Evolutionary conservation across 2,113 vertebrate genomes (phyloP), one percentile per base, ranked within the genome.

Genomic region (Lophochroa leadbeateri): DNA sequence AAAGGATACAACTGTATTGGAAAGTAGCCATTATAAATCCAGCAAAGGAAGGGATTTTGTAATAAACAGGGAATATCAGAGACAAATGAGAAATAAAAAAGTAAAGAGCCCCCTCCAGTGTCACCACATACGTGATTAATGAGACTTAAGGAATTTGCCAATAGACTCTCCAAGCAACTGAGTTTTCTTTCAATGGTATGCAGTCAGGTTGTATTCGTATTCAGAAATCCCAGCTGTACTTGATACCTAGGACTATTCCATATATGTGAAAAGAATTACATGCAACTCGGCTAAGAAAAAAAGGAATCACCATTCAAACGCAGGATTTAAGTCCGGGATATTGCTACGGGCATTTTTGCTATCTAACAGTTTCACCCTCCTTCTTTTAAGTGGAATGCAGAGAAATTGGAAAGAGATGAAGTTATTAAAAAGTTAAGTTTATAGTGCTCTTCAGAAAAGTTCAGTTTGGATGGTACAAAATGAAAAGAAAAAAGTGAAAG

Each of bases 131-230:
- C 0, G 5, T 98, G 98, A 98, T 98, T 97, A 97, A 98, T 94
- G 97, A 97, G 64, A 83, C 93, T 97, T 94, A 91, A 93, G 92
- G 97, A 92, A 95, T 97, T 97, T 33, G 78, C 96, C 93, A 90
- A 96, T 93, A 85, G 96, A 90, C 87, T 98, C 97, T 97, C 98
- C 82, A 89, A 97, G 98, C 98, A 98, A 98, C 98, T 96, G 65
- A 70, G 17, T 60, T 6, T 86, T 90, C 81, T 91, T 53, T 69
- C 96, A 39, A 2, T 96, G 98, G 98, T 95, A 98, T 98, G 98
- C 90, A 92, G 94, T 91, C 83, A 96, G 92, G 91, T 97, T 97
- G 93, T 82, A 93, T 97, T 97, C 94, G 76, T 96, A 92, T 94
- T 95, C 94, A 96, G 92, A 97, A 96, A 96, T 94, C 86, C 95